Evolutionary conservation across 2,888 invertebrate genomes (phyloP).

Genomic region (Cephalotes varians): DNA sequence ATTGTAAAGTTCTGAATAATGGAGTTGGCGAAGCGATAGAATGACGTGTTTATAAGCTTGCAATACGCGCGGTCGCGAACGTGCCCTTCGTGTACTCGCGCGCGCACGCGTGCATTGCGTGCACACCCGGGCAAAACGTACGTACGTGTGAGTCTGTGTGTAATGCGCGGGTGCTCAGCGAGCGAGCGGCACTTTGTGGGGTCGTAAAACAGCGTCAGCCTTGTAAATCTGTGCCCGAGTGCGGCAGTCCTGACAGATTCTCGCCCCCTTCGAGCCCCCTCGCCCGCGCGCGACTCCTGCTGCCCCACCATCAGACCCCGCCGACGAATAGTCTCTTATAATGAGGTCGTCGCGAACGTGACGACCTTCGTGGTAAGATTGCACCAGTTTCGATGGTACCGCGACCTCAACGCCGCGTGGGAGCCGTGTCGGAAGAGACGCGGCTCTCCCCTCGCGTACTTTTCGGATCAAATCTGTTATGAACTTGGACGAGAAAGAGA

Average conservation of each 20-base stretch:
- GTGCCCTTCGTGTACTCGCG: constrained; percentile 7
- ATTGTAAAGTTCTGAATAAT: constrained; percentile 78
- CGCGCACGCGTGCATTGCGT: constrained; percentile 31
- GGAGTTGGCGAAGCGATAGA: constrained; percentile 72
- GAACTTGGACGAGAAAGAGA: background rate
- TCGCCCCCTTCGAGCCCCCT: constrained; percentile 70
- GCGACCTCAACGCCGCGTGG: constrained; percentile 10
- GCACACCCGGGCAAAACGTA: background rate
- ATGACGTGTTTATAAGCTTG: constrained; percentile 81
- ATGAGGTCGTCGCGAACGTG: constrained; percentile 61
- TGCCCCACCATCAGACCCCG: constrained; percentile 29
- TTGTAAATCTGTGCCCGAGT: constrained; percentile 84
- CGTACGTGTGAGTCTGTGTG: background rate
- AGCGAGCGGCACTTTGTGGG: constrained; percentile 84
- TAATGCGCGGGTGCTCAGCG: constrained; percentile 48
- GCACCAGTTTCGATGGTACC: constrained; percentile 52
- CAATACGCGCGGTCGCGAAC: constrained; percentile 22
- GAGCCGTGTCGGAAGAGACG: constrained; percentile 33
- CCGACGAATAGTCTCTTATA: constrained; percentile 55
- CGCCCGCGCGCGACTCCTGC: constrained; percentile 1
- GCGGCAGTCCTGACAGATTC: constrained; percentile 83
- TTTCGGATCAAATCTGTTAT: constrained; percentile 33
- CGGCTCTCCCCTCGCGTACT: constrained; percentile 13
- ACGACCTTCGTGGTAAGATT: constrained; percentile 58
- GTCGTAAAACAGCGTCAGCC: constrained; percentile 84